Percentiles rank a stretch among this genome's conserved stretches.
These are phyloP conservation scores for Phyllopteryx taeniolatus DNA, from an alignment of 2,113 vertebrate genomes.

Conservation along the genomic window DNA sequence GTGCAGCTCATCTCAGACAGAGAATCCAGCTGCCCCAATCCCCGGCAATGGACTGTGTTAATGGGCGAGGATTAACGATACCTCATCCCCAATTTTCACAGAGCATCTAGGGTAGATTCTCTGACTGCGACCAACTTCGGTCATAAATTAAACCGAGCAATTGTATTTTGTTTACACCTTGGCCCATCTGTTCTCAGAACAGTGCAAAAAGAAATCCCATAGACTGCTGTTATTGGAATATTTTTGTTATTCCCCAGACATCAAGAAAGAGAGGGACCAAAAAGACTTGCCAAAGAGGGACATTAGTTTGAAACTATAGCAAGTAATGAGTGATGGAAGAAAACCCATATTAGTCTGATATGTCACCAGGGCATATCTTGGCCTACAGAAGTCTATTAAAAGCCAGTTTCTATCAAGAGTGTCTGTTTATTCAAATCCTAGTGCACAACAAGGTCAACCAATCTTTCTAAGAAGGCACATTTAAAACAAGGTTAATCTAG, in stretches of 20 bases:
- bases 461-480: conserved; percentile 60
- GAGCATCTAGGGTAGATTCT: conserved; percentile 4
- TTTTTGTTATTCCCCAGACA: not conserved
- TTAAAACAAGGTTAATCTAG: conserved; percentile 72
- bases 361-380: conserved; percentile 56
- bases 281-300: conserved; percentile 53
- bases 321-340: conserved; percentile 49
- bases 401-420: conserved; percentile 58
- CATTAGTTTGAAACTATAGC: conserved; percentile 58
- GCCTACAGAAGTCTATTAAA: conserved; percentile 58
- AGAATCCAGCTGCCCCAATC: conserved; percentile 59
- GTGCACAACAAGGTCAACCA: conserved; percentile 57
- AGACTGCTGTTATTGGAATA: not conserved
- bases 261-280: conserved; percentile 57
- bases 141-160: conserved; percentile 16
- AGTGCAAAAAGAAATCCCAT: conserved; percentile 4
- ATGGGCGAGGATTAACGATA: conserved; percentile 64
- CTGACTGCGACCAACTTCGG: conserved; percentile 9
- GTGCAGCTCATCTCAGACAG: conserved; percentile 58
- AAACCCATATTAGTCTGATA: conserved; percentile 60
- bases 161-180: not conserved
- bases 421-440: conserved; percentile 51
- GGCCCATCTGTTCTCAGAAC: not conserved
- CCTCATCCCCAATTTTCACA: conserved; percentile 17
- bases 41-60: conserved; percentile 54